phyloP scores from a whole-genome alignment of 2,797 vertebrate species.

The Darevskia mixta region DNA sequence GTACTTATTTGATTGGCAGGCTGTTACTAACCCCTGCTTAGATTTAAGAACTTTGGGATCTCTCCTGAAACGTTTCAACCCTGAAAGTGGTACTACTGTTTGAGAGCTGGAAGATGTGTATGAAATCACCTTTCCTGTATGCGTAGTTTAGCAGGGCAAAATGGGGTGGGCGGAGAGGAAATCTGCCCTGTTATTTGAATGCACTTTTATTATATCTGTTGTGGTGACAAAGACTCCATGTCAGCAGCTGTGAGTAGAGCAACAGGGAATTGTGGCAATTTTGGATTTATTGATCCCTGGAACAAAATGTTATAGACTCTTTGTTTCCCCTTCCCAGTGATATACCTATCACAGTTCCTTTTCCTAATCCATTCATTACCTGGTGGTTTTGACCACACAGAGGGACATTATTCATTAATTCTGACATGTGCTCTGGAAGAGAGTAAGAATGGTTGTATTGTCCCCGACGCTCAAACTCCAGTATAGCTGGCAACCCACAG shows the following conservation, averaged over 20 bases:
- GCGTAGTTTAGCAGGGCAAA: not conserved
- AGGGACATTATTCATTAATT: not conserved
- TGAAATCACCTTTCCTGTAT: not conserved
- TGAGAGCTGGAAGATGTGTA: not conserved
- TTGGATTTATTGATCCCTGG: not conserved
- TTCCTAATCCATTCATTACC: not conserved
- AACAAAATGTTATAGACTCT: not conserved
- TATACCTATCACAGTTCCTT: not conserved
- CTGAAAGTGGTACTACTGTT: not conserved
- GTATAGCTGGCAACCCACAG: not conserved
- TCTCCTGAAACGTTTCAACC: not conserved
- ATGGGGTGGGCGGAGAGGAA: not conserved
- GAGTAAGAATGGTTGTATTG: not conserved
- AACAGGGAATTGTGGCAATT: not conserved
- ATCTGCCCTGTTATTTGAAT: not conserved
- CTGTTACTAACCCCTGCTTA: not conserved
- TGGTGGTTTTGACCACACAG: not conserved
- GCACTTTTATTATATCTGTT: constrained; percentile 4
- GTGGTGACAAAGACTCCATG: not conserved
- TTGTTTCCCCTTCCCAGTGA: not conserved
- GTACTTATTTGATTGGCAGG: not conserved
- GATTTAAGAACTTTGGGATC: not conserved
- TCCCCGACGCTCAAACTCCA: not conserved
- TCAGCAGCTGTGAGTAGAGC: not conserved
- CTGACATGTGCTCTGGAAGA: not conserved